Evolutionary conservation across 1,140 invertebrate genomes (phyloP).

Genomic region (Idris sp.): DNA sequence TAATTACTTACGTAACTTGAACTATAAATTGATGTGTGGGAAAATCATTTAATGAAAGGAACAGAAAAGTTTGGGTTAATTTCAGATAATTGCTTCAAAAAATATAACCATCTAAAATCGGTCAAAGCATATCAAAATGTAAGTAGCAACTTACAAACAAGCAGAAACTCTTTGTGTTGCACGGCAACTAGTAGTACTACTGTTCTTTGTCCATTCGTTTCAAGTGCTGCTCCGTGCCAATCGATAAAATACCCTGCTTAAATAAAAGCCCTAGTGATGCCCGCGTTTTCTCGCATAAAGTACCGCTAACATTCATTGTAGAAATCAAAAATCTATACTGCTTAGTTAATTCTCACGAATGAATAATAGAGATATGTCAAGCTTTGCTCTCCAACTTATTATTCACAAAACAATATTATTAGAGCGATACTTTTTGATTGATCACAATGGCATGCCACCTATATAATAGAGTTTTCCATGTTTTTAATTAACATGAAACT

Average conservation of each 20-base stretch:
- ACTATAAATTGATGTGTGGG: too few relatives aligned
- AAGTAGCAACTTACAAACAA: constrained; percentile 18
- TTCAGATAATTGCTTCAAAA: constrained; percentile 5
- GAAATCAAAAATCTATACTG: constrained; percentile 25
- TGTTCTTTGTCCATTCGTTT: constrained; percentile 67
- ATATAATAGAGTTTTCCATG: too few relatives aligned
- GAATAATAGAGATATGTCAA: constrained; percentile 4
- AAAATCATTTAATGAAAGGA: too few relatives aligned
- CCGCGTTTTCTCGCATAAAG: constrained; percentile 35
- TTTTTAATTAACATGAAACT: too few relatives aligned
- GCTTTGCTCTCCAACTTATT: neutral
- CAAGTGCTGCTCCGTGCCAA: constrained; percentile 63
- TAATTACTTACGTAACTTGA: too few relatives aligned
- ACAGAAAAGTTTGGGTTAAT: too few relatives aligned
- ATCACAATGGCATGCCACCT: too few relatives aligned
- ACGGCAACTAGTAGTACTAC: constrained; percentile 65
- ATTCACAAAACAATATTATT: too few relatives aligned
- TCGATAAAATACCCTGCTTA: constrained; percentile 66
- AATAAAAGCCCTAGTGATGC: constrained; percentile 45
- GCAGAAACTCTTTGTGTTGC: constrained; percentile 65
- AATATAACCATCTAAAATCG: constrained; percentile 23
- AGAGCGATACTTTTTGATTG: too few relatives aligned
- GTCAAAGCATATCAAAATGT: constrained; percentile 19
- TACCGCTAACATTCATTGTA: constrained; percentile 22
- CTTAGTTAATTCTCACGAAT: constrained; percentile 20